These are phyloP conservation scores for Amblyopsis hoosieri DNA, from an alignment of 2,797 vertebrate genomes.

Conservation along the genomic window DNA sequence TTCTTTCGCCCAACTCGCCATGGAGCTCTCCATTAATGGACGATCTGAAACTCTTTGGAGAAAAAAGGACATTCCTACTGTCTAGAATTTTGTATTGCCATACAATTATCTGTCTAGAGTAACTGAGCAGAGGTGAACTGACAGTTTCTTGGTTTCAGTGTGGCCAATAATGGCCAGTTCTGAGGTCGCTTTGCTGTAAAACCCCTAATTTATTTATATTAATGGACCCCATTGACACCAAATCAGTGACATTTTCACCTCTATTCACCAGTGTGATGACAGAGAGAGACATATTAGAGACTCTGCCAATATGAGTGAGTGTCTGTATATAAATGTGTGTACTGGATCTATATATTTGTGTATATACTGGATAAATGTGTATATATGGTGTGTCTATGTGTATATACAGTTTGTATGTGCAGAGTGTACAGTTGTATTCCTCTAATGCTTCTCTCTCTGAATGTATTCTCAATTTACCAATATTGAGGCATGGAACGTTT, in stretches of 20 bases:
- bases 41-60: slow-evolving; percentile 56
- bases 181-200: slow-evolving; percentile 53
- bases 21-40: slow-evolving; percentile 77
- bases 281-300: slow-evolving; percentile 78
- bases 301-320: slow-evolving; percentile 76
- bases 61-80: slow-evolving; percentile 29
- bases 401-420: slow-evolving; percentile 82
- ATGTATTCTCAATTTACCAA: slow-evolving; percentile 67
- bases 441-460: slow-evolving; percentile 77
- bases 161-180: slow-evolving; percentile 41
- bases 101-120: slow-evolving; percentile 48
- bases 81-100: slow-evolving; percentile 53
- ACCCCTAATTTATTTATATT: slow-evolving; percentile 55
- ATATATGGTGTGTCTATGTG: slow-evolving; percentile 77
- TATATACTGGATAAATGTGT: slow-evolving; percentile 81
- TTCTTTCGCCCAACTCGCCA: slow-evolving; percentile 60
- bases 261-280: slow-evolving; percentile 53
- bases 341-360: slow-evolving; percentile 70
- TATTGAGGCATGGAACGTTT: slow-evolving; percentile 67
- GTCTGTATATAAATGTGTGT: slow-evolving; percentile 75
- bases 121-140: slow-evolving; percentile 37
- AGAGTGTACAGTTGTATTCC: slow-evolving; percentile 81
- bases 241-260: slow-evolving; percentile 60
- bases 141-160: slow-evolving; percentile 62
- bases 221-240: slow-evolving; percentile 67